Base-by-base conservation (phyloP, 1,140 invertebrate species). In the Philopotamus ludificatus region DNA sequence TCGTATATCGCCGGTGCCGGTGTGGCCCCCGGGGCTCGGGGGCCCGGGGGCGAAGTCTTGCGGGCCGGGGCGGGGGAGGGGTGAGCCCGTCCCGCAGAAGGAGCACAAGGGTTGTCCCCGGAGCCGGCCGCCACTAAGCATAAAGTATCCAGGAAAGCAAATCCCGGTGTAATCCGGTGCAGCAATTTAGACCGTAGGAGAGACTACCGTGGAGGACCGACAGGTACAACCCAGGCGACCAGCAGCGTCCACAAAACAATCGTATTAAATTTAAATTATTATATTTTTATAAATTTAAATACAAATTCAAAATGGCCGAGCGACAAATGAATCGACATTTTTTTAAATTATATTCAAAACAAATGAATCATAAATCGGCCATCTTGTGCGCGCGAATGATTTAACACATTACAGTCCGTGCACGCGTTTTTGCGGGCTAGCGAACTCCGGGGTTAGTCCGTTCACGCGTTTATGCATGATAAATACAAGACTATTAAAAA, bases 141-240 rank as follows among this genome's bases (percentile, higher is more conserved):
- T 68, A 68, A 71, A 71, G 70, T 74, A 72, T 73, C 73, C 75
- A 73, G 71, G 73, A 71, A 76, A 77, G 76, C 76, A 79, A 79
- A 79, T 79, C 77, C 76, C 70, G 55, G 41, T 63, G 72, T 79
- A 79, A 79, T 78, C 77, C 76, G 66, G 71, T 74, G 74, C 76
- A 74, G 77, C 77, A 79, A 79, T 79, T 79, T 79, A 79, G 76
- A 74, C 76, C 74, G 53, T 58, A 63, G 62, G 62, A 65, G 69
- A 58, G 65, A 65, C 61, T 61, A 70, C 63, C 44, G 62, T 53
- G 21, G 51, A 62, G 63, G 51, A 63, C 58, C 76, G 76, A 74
- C 75, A 68, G 67, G 73, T 74, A 75, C 76, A 74, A 73, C 73
- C 73, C 71, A 73, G 21, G 15, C 23, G 3, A 49, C 3, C 1